phyloP scores from a whole-genome alignment of 2,888 invertebrate species.

The Aporophyla nigra region DNA sequence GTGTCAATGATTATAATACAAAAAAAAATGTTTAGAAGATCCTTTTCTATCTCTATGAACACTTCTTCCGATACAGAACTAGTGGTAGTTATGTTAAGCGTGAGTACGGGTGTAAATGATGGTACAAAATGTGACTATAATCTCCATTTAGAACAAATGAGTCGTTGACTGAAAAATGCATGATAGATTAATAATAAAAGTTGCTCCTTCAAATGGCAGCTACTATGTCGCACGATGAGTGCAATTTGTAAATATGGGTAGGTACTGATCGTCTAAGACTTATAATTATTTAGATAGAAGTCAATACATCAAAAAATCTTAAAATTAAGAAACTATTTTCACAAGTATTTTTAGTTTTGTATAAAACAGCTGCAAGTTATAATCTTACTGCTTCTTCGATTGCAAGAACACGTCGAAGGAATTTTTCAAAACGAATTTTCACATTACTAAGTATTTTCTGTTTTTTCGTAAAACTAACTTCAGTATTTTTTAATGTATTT shows the following conservation, averaged over 20 bases:
- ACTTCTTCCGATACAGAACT: conserved; percentile 64
- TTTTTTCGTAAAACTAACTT: not conserved
- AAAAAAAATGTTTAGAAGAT: conserved; percentile 63
- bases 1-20: conserved; percentile 65
- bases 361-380: conserved; percentile 33
- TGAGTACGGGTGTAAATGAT: conserved; percentile 78
- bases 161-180: conserved; percentile 79
- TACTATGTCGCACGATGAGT: conserved; percentile 80
- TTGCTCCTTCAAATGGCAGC: conserved; percentile 88
- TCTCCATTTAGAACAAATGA: conserved; percentile 75
- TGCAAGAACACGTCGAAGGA: not conserved
- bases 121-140: conserved; percentile 90
- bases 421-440: conserved; percentile 15
- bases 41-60: conserved; percentile 68
- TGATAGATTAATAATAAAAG: conserved; percentile 67
- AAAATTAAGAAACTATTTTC: conserved; percentile 36
- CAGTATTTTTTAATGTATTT: not conserved
- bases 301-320: conserved; percentile 73
- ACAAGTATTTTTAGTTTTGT: conserved; percentile 56
- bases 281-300: conserved; percentile 84
- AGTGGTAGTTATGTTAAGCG: conserved; percentile 59
- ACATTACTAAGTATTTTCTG: not conserved
- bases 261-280: conserved; percentile 85
- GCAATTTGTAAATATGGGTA: conserved; percentile 85
- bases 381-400: conserved; percentile 35